Evolutionary conservation across 2,888 invertebrate species (phyloP).

Genomic region (Phaonia tiefii): DNA sequence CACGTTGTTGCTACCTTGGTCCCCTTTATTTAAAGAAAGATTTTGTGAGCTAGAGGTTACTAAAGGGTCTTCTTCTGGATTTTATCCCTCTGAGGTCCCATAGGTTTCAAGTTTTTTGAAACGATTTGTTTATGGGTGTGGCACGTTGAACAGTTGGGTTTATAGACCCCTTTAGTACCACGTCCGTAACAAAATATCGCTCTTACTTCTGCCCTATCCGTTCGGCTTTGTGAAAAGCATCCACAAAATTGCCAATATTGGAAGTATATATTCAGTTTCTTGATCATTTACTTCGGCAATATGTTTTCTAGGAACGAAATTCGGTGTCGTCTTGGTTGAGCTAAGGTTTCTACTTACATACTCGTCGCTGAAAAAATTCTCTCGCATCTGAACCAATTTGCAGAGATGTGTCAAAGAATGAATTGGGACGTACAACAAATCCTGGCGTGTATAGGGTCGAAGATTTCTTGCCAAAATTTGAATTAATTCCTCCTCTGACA

Average conservation of each 20-base stretch:
- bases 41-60: no score
- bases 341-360: neutral
- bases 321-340: neutral
- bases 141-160: no score
- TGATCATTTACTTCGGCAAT: constrained; percentile 5
- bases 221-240: constrained; percentile 5
- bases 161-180: no score
- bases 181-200: constrained; percentile 19
- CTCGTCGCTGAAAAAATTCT: no score
- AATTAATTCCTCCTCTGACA: constrained; percentile 26
- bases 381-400: neutral
- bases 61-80: no score
- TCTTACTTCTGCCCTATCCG: constrained; percentile 47
- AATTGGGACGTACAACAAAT: neutral
- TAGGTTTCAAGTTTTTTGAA: no score
- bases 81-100: no score
- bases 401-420: neutral
- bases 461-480: constrained; percentile 19
- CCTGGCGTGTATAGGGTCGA: constrained; percentile 1
- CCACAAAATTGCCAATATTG: neutral
- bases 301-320: neutral
- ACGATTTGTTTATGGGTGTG: no score
- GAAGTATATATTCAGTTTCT: neutral
- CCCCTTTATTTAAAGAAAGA: no score
- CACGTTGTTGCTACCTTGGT: no score